Evolutionary conservation across 2,888 invertebrate genomes (phyloP).

Genomic region (Brenthis daphne): DNA sequence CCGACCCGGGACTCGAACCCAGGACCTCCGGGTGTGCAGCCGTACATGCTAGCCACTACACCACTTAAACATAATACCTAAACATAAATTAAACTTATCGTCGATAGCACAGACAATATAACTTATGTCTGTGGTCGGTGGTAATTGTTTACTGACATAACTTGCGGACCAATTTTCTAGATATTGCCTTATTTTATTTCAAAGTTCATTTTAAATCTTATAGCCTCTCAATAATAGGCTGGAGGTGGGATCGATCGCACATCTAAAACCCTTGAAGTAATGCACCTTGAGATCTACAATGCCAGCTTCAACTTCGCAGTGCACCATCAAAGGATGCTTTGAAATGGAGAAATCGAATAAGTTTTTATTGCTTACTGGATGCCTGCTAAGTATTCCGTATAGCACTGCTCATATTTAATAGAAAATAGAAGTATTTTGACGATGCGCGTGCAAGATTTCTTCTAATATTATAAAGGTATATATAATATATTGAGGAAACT

Average conservation of each 20-base stretch:
- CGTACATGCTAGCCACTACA: no score
- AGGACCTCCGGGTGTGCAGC: no score
- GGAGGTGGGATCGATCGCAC: slow-evolving; percentile 24
- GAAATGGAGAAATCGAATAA: slow-evolving; percentile 31
- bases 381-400: slow-evolving; percentile 4
- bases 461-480: no score
- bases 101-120: no score
- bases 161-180: no score
- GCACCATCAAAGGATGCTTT: slow-evolving; percentile 30
- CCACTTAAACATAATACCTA: no score
- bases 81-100: no score
- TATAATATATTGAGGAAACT: no score
- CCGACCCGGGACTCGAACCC: no score
- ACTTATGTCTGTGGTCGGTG: no score
- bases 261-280: slow-evolving; percentile 24
- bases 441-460: background rate
- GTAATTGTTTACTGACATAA: no score
- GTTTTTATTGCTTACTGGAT: slow-evolving; percentile 17
- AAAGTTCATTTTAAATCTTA: slow-evolving; percentile 1
- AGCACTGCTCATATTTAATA: background rate
- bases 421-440: background rate
- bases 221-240: slow-evolving; percentile 17
- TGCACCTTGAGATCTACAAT: slow-evolving; percentile 28
- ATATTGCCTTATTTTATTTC: background rate
- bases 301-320: slow-evolving; percentile 15